Conservation (phyloP, 2,797 vertebrate genomes). For the Melanogrammus aeglefinus region DNA sequence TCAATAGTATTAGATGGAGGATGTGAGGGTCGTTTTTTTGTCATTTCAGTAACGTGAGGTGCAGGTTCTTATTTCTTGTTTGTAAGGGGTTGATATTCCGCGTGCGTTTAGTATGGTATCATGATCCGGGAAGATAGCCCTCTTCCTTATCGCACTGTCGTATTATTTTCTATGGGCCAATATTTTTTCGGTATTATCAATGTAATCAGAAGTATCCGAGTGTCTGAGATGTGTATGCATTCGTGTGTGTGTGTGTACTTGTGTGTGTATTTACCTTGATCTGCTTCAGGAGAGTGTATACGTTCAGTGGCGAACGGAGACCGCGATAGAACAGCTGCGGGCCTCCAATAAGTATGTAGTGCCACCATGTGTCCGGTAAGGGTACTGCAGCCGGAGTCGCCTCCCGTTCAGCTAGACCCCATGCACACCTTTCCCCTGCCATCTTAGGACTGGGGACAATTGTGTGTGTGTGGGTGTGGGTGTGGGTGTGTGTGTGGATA, state of each 20-base stretch:
- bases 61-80: slow-evolving; percentile 64
- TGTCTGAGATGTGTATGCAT: slow-evolving; percentile 46
- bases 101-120: slow-evolving; percentile 60
- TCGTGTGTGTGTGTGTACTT: slow-evolving; percentile 21
- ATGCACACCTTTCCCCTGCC: too few species aligned
- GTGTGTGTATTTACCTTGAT: slow-evolving; percentile 42
- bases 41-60: slow-evolving; percentile 45
- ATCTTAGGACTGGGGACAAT: too few species aligned
- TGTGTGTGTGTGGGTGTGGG: too few species aligned
- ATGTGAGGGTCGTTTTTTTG: slow-evolving; percentile 50
- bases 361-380: slow-evolving; percentile 70
- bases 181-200: slow-evolving; percentile 72
- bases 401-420: neutral
- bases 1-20: slow-evolving; percentile 35
- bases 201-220: slow-evolving; percentile 74
- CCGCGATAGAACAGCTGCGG: slow-evolving; percentile 16
- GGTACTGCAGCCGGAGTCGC: slow-evolving; percentile 35
- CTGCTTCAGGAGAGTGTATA: slow-evolving; percentile 52
- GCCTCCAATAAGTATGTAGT: slow-evolving; percentile 65
- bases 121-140: slow-evolving; percentile 61
- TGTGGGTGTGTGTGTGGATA: too few species aligned
- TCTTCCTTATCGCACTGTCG: slow-evolving; percentile 64
- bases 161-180: slow-evolving; percentile 79
- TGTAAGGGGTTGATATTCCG: slow-evolving; percentile 65
- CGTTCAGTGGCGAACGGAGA: slow-evolving; percentile 45